These are phyloP conservation scores for Peribatodes rhomboidaria DNA, from an alignment of 2,888 invertebrate species.

Conservation along the genomic window DNA sequence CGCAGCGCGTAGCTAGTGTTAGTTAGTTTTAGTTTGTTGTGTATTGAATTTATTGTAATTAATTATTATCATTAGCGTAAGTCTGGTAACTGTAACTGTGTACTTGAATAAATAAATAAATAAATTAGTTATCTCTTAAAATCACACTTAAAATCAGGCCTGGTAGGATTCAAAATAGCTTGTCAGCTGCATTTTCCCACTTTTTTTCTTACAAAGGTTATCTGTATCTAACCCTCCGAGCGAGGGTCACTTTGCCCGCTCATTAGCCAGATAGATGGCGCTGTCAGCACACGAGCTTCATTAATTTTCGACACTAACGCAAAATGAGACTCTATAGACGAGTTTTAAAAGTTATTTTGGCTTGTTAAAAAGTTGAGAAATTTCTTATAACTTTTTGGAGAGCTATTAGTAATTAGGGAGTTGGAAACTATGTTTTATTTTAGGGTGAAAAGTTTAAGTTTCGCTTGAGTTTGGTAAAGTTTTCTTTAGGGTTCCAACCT, in stretches of 20 bases:
- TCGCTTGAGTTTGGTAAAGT: neutral
- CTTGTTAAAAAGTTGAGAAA: constrained; percentile 12
- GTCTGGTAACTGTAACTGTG: too few species aligned
- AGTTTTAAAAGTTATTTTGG: constrained; percentile 43
- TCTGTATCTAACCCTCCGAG: constrained; percentile 4
- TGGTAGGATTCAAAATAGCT: too few species aligned
- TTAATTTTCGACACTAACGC: constrained; percentile 64
- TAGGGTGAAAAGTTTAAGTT: constrained; percentile 9
- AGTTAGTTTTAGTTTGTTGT: too few species aligned
- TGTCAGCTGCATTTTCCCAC: neutral
- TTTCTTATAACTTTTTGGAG: constrained; percentile 38
- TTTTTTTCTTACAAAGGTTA: neutral
- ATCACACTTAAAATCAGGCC: too few species aligned
- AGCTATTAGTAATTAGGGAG: constrained; percentile 20
- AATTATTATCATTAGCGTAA: too few species aligned
- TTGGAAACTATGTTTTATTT: constrained; percentile 18
- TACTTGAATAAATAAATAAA: too few species aligned
- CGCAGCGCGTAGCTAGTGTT: too few species aligned
- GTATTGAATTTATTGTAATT: too few species aligned
- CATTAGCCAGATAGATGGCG: constrained; percentile 65
- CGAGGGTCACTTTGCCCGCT: constrained; percentile 55
- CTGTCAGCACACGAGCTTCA: constrained; percentile 63
- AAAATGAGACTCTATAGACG: constrained; percentile 60
- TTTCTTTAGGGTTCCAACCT: neutral
- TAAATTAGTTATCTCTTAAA: too few species aligned